Base-by-base conservation (phyloP, 2,113 vertebrate species). In the Cyprinodon brontotheroides region DNA sequence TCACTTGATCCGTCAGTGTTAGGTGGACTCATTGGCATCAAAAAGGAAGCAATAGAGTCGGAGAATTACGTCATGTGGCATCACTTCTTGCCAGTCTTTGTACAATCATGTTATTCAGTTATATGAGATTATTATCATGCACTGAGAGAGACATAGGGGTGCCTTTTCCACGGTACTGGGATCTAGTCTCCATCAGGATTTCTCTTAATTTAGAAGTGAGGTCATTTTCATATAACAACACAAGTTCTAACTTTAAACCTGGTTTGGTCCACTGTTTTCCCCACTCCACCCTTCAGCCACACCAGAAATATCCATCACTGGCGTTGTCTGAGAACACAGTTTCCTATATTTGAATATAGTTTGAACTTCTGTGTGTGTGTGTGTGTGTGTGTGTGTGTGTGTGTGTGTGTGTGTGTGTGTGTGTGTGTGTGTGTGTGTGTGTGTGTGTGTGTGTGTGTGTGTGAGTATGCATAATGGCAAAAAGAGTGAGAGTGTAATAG, bases 241-340 rank as follows among this genome's bases (percentile, higher is more conserved):
- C 81, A 84, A 78, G 29, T 86, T 91, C 91, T 91, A 92, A 91
- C 89, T 91, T 92, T 91, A 89, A 82, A 90, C 78, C 91, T 80
- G 83, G 72, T 92, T 87, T 83, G 89, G 79, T 88, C 79, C 78
- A 77, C 79, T 88, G 75, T 86, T 85, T 84, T 57, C 50, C 83
- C 86, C 87, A 69, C 92, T 89, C 92, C 89, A 84, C 89, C 91
- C 90, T 87, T 78, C 75, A 80, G 88, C 92, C 87, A 79, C 91
- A 90, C 78, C 83, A 91, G 87, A 82, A 89, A 91, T 90, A 91
- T 87, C 83, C 74, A 77, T 87, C 80, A 65, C 72, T 90, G 61
- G 72, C 77, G 70, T 78, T 57, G 79, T 84, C 86, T 82, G 72
- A 87, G 72, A 85, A 73, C 81, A 68, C 75, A 45, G 8, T n/a